These are phyloP conservation scores for Sitta europaea DNA, from an alignment of 2,113 vertebrate species.

Conservation along the genomic window DNA sequence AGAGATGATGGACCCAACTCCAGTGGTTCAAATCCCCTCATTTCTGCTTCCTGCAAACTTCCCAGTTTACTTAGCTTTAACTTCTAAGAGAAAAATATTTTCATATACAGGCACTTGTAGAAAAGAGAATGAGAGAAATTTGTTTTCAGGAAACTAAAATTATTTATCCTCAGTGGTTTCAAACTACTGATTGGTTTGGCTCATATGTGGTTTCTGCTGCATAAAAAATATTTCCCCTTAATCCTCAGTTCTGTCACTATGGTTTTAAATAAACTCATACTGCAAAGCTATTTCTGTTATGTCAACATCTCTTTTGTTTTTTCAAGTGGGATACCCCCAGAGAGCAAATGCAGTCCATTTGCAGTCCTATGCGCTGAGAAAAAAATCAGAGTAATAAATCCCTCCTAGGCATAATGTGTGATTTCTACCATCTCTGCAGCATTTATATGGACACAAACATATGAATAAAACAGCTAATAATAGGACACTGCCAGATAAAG, in stretches of 20 bases:
- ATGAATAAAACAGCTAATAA: conserved; percentile 14
- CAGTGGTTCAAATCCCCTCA: conserved; percentile 9
- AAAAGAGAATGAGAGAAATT: conserved; percentile 15
- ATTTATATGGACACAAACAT: not conserved
- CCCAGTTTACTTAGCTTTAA: conserved; percentile 37
- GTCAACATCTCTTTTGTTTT: conserved; percentile 9
- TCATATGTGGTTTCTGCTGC: not conserved
- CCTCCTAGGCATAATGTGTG: not conserved
- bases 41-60: conserved; percentile 45
- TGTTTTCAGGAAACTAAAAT: conserved; percentile 9
- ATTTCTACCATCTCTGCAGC: not conserved
- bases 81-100: conserved; percentile 29
- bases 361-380: not conserved
- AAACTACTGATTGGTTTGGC: conserved; percentile 16
- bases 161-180: not conserved
- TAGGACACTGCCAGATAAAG: not conserved
- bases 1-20: conserved; percentile 32
- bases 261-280: conserved; percentile 35
- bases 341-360: not conserved
- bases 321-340: not conserved
- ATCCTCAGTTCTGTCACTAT: conserved; percentile 17
- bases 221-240: not conserved
- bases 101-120: conserved; percentile 1
- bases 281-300: not conserved
- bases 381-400: not conserved